phyloP scores from a whole-genome alignment of 2,888 invertebrate species.

The Embidobia sp. region DNA sequence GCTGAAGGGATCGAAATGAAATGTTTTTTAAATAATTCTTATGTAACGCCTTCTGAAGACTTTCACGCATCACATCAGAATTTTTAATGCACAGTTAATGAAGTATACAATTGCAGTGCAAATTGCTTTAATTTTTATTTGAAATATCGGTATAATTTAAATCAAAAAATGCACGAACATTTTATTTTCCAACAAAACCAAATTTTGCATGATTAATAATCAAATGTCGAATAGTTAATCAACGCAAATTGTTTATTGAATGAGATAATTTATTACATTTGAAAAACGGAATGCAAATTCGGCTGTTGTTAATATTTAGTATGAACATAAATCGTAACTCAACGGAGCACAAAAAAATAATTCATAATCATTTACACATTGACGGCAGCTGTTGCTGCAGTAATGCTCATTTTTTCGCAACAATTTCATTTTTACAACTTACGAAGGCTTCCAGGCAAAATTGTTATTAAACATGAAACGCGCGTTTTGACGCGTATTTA shows the following conservation, averaged over 20 bases:
- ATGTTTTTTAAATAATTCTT: conserved; percentile 57
- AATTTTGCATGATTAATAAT: too few relatives aligned
- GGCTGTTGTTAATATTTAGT: background rate
- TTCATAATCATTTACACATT: conserved; percentile 52
- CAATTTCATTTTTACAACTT: conserved; percentile 55
- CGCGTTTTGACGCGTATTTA: conserved; percentile 52
- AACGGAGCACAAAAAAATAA: conserved; percentile 2
- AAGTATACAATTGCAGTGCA: background rate
- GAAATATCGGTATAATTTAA: too few relatives aligned
- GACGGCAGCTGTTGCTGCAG: conserved; percentile 39
- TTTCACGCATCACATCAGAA: conserved; percentile 43
- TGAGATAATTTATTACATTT: too few relatives aligned
- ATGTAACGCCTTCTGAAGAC: conserved; percentile 37
- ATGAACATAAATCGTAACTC: background rate
- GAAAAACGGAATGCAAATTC: background rate
- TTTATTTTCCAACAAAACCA: too few relatives aligned
- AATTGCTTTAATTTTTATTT: background rate
- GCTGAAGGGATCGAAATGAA: conserved; percentile 49
- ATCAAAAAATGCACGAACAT: too few relatives aligned
- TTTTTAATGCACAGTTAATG: conserved; percentile 17
- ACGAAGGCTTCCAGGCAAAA: conserved; percentile 34
- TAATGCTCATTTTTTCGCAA: conserved; percentile 49
- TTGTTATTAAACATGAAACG: conserved; percentile 57
- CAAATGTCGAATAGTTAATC: too few relatives aligned
- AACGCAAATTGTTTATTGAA: too few relatives aligned